Base-by-base conservation (phyloP, 2,888 invertebrate species). In the Imbricaverruca yamaguchii region DNA sequence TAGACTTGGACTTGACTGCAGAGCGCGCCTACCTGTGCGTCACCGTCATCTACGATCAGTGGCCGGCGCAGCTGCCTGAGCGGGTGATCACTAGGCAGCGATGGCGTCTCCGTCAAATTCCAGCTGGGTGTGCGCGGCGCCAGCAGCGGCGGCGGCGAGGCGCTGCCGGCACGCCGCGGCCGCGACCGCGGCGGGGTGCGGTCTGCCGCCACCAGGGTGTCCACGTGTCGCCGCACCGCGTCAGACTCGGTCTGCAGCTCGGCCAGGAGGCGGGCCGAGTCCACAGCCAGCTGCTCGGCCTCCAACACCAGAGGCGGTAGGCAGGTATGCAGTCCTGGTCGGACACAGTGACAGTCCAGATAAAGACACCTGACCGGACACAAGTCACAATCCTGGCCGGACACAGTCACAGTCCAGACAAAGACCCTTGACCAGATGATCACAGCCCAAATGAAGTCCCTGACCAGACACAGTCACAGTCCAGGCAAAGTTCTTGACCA, bases 91-190 rank as follows among this genome's bases (percentile, higher is more conserved):
- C 53, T 18, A 39, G 74, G 74, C 74, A 23, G 39, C 18, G 25
- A 2, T 53, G 74, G 74, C 53, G 53, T 21, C 8, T 15, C 21
- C 18, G 53, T 74, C 18, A 74, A 53, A 53, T 11, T 25, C 74
- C 74, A 74, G 74, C 53, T 74, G 74, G 74, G 74, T 18, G 74
- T 74, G 18, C 53, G 39, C 67, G 74, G 74, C 53, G 74, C 74
- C 74, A 74, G 25, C 74, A 74, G 74, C 53, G 74, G 74, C 74
- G 74, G 74, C 39, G 74, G 74, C 18, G 74, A 53, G 53, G 18
- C 13, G 53, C 74, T 21, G 74, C 13, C 9, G 39, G 69, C 39
- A 4, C 39, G 69, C 39, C 11, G 23, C 25, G 39, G 39, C 69
- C 23, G 65, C 23, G 13, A 7, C 15, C 39, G 74, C 18, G 74